phyloP scores from a whole-genome alignment of 1,140 invertebrate genomes.

The Megalonaias nervosa region DNA sequence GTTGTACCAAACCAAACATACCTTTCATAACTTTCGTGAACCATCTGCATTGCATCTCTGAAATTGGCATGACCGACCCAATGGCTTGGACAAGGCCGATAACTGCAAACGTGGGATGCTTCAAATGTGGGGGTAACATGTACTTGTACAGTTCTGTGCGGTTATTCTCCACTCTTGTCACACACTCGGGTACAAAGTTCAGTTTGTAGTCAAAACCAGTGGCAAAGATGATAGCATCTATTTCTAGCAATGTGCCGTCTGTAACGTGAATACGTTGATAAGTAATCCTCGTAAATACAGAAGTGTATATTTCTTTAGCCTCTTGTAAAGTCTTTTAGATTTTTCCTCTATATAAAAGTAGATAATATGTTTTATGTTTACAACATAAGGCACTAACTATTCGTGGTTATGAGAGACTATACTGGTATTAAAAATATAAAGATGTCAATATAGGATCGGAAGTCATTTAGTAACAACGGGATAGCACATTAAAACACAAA shows the following conservation, averaged over 20 bases:
- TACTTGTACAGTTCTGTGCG: constrained; percentile 73
- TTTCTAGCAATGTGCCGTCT: constrained; percentile 41
- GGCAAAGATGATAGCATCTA: constrained; percentile 66
- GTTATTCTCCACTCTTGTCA: constrained; percentile 62
- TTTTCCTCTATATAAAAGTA: too few relatives aligned
- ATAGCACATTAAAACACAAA: too few relatives aligned
- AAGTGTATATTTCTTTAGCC: too few relatives aligned
- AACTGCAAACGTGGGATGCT: constrained; percentile 70
- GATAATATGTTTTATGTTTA: too few relatives aligned
- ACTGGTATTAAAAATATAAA: too few relatives aligned
- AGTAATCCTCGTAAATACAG: too few relatives aligned
- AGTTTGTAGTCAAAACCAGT: constrained; percentile 68
- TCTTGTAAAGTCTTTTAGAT: too few relatives aligned
- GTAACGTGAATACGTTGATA: too few relatives aligned
- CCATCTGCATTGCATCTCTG: constrained; percentile 74
- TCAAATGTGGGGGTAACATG: constrained; percentile 71
- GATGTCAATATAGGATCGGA: too few relatives aligned
- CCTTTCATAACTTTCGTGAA: constrained; percentile 57
- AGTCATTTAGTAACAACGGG: too few relatives aligned
- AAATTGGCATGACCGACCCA: constrained; percentile 74
- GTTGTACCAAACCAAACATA: constrained; percentile 12
- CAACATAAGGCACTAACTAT: too few relatives aligned
- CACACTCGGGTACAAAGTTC: constrained; percentile 56
- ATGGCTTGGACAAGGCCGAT: constrained; percentile 75
- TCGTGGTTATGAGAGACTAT: too few relatives aligned